Evolutionary conservation across 2,888 invertebrate species (phyloP), one percentile per base, ranked within the genome.

Genomic region (Perithous albicinctus): DNA sequence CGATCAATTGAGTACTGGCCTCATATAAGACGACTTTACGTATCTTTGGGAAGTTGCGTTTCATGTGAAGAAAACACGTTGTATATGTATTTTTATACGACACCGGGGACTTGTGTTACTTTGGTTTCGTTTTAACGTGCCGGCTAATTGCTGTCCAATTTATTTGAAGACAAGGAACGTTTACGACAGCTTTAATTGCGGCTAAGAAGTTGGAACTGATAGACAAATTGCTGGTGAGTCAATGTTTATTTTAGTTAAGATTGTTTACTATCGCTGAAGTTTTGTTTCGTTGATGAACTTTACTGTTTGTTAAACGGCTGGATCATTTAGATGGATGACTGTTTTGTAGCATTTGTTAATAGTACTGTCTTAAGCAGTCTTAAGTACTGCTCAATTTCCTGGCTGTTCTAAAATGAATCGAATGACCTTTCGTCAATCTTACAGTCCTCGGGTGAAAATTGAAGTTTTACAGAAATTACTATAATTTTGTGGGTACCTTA

Each of bases 41-140:
- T 0, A 5, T 2, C 8, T 1, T 48, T 20, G 54, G 26, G n/a
- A 26, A 54, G 26, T 54, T 54, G 54, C 26, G n/a, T 12, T 26
- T 26, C 4, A n/a, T 54, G 54, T 26, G 54, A 54, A 23, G n/a
- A n/a, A n/a, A n/a, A 51, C 51, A 51, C 51, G 51, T 51, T 51
- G 8, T 51, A 10, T 23, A 51, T 10, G 20, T 51, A 20, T 23
- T 3, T 23, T 23, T 48, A 12, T 51, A 51, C 3, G 26, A 26
- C 4, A 56, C 15, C 29, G 54, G 26, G 29, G 15, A 56, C 29
- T n/a, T 56, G 54, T 56, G 54, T 8, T 10, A 29, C n/a, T 56
- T 56, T 29, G 54, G 54, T 26, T 56, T 29, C 54, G 54, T 29
- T 26, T 12, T 56, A n/a, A 56, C 54, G 54, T 56, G 54, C 26